Base-by-base conservation (phyloP, 2,888 invertebrate genomes). In the Rotaria sp. region DNA sequence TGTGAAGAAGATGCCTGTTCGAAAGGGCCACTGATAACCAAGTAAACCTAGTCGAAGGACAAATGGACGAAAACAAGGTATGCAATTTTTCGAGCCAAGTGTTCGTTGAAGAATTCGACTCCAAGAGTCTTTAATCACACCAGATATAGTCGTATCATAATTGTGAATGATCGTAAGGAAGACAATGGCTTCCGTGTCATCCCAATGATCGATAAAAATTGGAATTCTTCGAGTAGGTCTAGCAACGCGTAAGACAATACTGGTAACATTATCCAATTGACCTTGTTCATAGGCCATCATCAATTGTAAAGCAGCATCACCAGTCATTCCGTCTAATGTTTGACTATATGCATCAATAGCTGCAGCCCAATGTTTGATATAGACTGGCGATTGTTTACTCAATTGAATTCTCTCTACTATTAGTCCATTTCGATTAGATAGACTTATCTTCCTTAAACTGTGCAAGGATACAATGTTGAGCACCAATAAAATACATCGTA, bases 281-380 rank as follows among this genome's bases (percentile, higher is more conserved):
- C 30, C 30, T 59, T 59, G 13, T n/a, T 59, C n/a, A 59, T 59
- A 59, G 26, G n/a, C 59, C 30, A n/a, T 59, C 30, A 59, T 59
- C 59, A 59, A n/a, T 59, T 59, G 59, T n/a, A 59, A n/a, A 59
- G 59, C 59, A 59, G 59, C n/a, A 8, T 59, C 59, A n/a, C 59
- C 59, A 26, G 59, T 59, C 59, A 59, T 59, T 13, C n/a, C 10
- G 15, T 59, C n/a, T 59, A 30, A 30, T n/a, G 59, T n/a, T 26
- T n/a, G n/a, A 59, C n/a, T 30, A 15, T n/a, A 59, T n/a, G 15
- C 10, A 30, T 59, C 59, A 59, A 59, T 59, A 59, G 59, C 59
- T 15, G 30, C 26, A 26, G 13, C n/a, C 59, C 59, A 59, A 59
- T 30, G 59, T 26, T 59, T 59, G 26, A 59, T n/a, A 11, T 11